Evolutionary conservation across 2,888 invertebrate genomes (phyloP), one percentile per base, ranked within the genome.

Genomic region (Scaptomyza parva): DNA sequence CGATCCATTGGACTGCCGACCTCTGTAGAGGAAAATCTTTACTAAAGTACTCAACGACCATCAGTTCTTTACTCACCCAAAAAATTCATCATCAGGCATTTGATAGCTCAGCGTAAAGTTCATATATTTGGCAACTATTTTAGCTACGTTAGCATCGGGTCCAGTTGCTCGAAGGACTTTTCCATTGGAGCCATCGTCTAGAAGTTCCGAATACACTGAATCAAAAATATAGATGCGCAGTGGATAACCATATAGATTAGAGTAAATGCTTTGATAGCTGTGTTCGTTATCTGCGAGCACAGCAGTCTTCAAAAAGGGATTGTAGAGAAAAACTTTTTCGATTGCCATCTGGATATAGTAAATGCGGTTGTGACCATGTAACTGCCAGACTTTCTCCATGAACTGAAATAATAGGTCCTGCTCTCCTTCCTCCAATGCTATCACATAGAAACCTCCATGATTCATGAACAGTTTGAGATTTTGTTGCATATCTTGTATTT

Each of bases 221-320:
- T 85, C 75, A 50, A 92, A 91, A 24, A 90, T 86, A 61, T 92
- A 91, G 0, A 89, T 71, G 2, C 84, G 85, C 11, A 92, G 6
- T 1, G 89, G 84, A 76, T 91, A 91, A 1, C 88, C 89, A 53
- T 91, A 71, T 0, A 92, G 71, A 61, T 91, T 86, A 11, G 61
- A 17, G 51, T 62, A 81, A 12, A 84, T 86, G 4, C 33, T 41
- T 0, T 43, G 22, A 50, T 67, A 70, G 0, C 67, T 62, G 12
- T 69, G 72, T 5, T 74, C 52, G 17, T 59, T 48, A 11, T 63
- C 18, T 0, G 62, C 78, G 3, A 12, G 1, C 0, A 64, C 58
- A 3, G 43, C n/a, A 2, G 14, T 18, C 6, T 41, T 22, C 11
- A 12, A 20, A 48, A 91, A 91, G 0, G 90, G 90, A 76, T 91